phyloP scores from a whole-genome alignment of 2,113 vertebrate genomes.

The Oxygymnocypris stewartii region DNA sequence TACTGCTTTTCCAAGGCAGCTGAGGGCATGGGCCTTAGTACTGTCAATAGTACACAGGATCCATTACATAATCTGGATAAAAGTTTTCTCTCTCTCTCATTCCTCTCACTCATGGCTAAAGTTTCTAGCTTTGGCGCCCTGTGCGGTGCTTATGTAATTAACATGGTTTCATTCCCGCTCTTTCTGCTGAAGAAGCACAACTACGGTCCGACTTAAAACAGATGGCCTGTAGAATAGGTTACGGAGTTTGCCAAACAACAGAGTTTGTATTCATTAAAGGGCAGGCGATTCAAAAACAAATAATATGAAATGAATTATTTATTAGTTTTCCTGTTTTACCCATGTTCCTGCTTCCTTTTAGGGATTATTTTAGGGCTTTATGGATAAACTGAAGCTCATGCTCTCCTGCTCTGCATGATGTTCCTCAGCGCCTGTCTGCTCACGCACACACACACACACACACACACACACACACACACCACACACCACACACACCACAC shows the following conservation, averaged over 20 bases:
- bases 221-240: conserved; percentile 9
- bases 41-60: conserved; percentile 61
- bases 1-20: conserved; percentile 64
- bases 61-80: conserved; percentile 64
- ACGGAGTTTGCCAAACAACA: background rate
- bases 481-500: too few relatives aligned
- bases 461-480: conserved; percentile 34
- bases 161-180: conserved; percentile 49
- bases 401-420: conserved; percentile 60
- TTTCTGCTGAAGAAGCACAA: conserved; percentile 12
- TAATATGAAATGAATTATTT: background rate
- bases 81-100: conserved; percentile 12
- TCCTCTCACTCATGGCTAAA: conserved; percentile 48
- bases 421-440: conserved; percentile 33
- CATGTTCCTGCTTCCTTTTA: background rate
- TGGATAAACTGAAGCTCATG: conserved; percentile 5
- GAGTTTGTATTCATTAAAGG: background rate
- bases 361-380: background rate
- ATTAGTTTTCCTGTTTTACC: background rate
- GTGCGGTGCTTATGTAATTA: conserved; percentile 60
- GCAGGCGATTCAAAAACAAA: background rate
- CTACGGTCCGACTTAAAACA: conserved; percentile 15
- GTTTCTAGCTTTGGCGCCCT: conserved; percentile 53
- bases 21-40: conserved; percentile 55
- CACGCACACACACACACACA: background rate